These are phyloP conservation scores for Heterodera filipjevi DNA, from an alignment of 2,888 invertebrate genomes.

Conservation along the genomic window DNA sequence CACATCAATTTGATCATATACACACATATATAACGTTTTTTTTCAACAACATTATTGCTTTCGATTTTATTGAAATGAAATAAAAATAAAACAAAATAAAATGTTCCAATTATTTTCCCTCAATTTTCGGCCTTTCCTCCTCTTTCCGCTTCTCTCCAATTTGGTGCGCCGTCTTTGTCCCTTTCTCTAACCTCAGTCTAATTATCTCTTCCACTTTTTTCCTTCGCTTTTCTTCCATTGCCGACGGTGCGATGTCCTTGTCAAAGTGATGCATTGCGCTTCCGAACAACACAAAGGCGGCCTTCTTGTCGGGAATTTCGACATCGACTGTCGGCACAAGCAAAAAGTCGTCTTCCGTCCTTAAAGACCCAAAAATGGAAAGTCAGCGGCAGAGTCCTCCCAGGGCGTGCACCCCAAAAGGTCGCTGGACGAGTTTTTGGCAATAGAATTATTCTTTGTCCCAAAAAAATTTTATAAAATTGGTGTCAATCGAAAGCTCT, in stretches of 20 bases:
- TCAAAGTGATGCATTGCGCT: neutral
- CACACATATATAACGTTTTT: neutral
- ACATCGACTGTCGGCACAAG: constrained; percentile 2
- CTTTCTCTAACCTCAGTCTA: neutral
- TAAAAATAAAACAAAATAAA: neutral
- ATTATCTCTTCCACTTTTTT: neutral
- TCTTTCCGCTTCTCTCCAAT: no score
- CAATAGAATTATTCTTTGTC: no score
- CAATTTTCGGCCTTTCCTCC: neutral
- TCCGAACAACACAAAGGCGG: constrained; percentile 15
- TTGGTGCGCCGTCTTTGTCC: neutral
- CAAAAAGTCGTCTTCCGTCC: constrained; percentile 11
- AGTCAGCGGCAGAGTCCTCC: no score
- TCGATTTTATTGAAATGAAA: neutral
- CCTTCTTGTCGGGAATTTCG: constrained; percentile 14
- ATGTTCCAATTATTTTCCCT: neutral
- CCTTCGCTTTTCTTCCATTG: neutral
- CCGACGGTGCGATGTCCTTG: neutral
- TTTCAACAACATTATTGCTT: neutral
- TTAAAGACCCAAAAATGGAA: no score
- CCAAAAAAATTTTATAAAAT: no score
- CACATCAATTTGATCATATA: neutral
- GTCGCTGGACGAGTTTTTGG: no score
- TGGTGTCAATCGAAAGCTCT: no score
- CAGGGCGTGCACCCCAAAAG: no score